Evolutionary conservation across 2,113 vertebrate genomes (phyloP), one percentile per base, ranked within the genome.

Genomic region (Lycocorax pyrrhopterus): DNA sequence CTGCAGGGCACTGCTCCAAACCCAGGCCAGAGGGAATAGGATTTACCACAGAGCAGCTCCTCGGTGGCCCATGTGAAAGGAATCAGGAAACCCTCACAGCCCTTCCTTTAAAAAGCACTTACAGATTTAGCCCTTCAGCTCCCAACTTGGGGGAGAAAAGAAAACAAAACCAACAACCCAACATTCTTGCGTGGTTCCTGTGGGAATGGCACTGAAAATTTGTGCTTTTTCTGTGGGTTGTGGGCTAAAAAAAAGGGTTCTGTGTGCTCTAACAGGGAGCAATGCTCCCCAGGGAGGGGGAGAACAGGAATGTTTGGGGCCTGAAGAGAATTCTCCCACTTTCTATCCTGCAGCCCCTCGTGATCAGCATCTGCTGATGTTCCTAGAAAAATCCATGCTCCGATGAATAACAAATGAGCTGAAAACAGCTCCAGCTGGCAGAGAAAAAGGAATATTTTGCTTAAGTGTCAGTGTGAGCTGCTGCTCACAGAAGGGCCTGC

Each of bases 351-450:
- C 94, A 93, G 93, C 44, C 81, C 87, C 94, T 94, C 43, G 80
- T 90, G 87, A 93, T 83, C 85, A 44, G 92, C 85, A 66, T 79
- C 84, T 91, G 84, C 91, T 89, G 89, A 67, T 79, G 79, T 96
- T 96, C 94, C 96, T 96, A 94, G 95, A 96, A 91, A 91, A 94
- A 59, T 52, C 94, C 71, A 62, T 2, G 89, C 13, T 91, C 87
- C 73, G 81, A 58, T 76, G 87, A 51, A 58, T 8, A 89, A 86
- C 87, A 87, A 91, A 79, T 43, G 93, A 94, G 87, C 74, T 90
- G 89, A 17, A 63, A 87, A 62, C 87, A 55, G 73, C 90, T 96
- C 95, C 96, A 97, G 95, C 96, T 96, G 96, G 96, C 96, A 92
- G 16, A 37, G 96, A 12, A 90, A 60, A 39, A 4, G 94, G 97